phyloP scores from a whole-genome alignment of 2,113 vertebrate genomes.

The Clupea harengus region DNA sequence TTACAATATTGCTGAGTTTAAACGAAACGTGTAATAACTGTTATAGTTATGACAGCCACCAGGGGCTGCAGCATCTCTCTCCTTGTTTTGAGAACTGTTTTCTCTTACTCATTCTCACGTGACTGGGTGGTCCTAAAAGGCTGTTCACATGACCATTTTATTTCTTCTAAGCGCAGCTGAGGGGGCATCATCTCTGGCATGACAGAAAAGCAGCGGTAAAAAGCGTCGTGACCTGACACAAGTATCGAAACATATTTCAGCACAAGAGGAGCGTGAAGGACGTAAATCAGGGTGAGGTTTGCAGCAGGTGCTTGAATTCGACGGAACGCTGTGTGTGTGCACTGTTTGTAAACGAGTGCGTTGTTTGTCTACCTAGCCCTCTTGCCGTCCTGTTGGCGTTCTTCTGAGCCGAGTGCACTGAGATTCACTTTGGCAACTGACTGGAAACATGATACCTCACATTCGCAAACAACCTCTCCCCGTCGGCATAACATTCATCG shows the following conservation, averaged over 20 bases:
- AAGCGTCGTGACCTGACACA: neutral
- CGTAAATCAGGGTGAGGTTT: neutral
- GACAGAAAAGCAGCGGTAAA: slow-evolving; percentile 5
- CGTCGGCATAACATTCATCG: slow-evolving; percentile 43
- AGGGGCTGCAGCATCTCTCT: neutral
- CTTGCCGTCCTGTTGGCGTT: slow-evolving; percentile 17
- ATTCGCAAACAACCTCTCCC: slow-evolving; percentile 42
- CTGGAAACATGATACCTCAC: slow-evolving; percentile 56
- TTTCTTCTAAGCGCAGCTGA: slow-evolving; percentile 8
- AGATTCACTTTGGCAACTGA: slow-evolving; percentile 15
- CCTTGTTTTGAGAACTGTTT: neutral
- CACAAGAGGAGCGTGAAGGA: neutral
- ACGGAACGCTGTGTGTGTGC: neutral
- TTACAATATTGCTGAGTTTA: neutral
- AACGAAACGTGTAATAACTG: neutral
- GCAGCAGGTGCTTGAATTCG: neutral
- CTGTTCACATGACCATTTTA: slow-evolving; percentile 13
- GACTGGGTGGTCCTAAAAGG: slow-evolving; percentile 10
- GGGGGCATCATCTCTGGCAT: neutral
- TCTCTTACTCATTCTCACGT: slow-evolving; percentile 18
- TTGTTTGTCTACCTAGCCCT: neutral
- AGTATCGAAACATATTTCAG: neutral
- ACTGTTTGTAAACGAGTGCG: neutral
- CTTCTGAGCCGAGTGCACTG: slow-evolving; percentile 25
- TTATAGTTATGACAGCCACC: neutral